Conservation (phyloP, 2,113 vertebrate genomes). For the Odontesthes bonariensis region DNA sequence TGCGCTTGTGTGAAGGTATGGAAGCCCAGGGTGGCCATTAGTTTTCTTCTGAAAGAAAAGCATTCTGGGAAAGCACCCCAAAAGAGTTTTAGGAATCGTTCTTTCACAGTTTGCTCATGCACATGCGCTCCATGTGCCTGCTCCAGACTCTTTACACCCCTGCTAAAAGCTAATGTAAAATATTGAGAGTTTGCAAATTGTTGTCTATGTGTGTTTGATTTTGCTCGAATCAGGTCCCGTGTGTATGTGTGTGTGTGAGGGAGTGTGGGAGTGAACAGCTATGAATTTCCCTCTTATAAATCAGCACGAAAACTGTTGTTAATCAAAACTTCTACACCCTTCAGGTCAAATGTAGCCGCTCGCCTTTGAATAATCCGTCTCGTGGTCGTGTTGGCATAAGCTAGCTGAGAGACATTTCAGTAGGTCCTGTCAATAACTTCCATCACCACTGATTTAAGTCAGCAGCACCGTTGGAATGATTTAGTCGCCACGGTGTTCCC, state of each 20-base stretch:
- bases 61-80: too few relatives aligned
- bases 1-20: too few relatives aligned
- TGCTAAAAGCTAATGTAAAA: too few relatives aligned
- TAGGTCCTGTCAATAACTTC: conserved; percentile 20
- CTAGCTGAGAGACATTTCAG: conserved; percentile 19
- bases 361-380: conserved; percentile 59
- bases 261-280: neutral
- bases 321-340: conserved; percentile 45
- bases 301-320: conserved; percentile 37
- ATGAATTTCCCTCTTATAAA: conserved; percentile 51
- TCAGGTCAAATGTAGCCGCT: conserved; percentile 41
- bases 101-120: neutral
- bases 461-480: neutral
- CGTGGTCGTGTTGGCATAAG: conserved; percentile 2
- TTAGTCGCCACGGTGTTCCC: neutral
- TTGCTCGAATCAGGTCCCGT: neutral
- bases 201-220: neutral
- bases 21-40: too few relatives aligned
- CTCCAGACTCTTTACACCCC: too few relatives aligned
- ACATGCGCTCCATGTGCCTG: too few relatives aligned
- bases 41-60: too few relatives aligned
- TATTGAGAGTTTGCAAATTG: too few relatives aligned
- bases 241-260: too few relatives aligned
- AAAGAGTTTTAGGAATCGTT: too few relatives aligned
- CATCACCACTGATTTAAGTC: conserved; percentile 16